Evolutionary conservation across 2,797 vertebrate genomes (phyloP).

Genomic region (Columba guinea): DNA sequence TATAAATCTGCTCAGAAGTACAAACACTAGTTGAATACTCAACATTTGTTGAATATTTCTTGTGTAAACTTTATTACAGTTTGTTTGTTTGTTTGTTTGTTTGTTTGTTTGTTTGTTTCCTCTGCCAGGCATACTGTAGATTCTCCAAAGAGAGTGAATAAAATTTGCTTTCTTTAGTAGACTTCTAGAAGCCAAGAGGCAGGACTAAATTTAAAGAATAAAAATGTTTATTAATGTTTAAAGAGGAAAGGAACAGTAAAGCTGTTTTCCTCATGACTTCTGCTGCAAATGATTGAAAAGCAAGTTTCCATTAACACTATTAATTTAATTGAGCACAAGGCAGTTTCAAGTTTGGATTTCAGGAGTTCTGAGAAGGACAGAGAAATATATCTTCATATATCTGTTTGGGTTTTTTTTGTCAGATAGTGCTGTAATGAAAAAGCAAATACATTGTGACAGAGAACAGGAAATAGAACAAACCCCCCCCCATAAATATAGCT

Average conservation of each 20-base stretch:
- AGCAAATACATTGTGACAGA: slow-evolving; percentile 14
- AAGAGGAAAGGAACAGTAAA: neutral
- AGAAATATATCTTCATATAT: neutral
- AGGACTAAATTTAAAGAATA: neutral
- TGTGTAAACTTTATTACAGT: neutral
- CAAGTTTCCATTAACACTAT: neutral
- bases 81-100: neutral
- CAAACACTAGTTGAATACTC: neutral
- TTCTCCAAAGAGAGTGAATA: neutral
- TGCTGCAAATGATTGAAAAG: neutral
- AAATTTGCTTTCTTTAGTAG: neutral
- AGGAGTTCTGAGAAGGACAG: neutral
- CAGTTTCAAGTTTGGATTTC: neutral
- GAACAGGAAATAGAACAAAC: neutral
- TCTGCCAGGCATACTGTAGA: neutral
- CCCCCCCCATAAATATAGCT: accelerated
- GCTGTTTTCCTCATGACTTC: neutral
- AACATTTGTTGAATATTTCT: neutral
- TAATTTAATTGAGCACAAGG: neutral
- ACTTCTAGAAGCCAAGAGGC: neutral
- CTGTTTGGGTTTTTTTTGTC: neutral
- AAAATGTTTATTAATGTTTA: neutral
- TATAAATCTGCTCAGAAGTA: neutral
- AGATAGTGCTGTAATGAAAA: neutral
- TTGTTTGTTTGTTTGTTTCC: no score